Evolutionary conservation across 2,113 vertebrate species (phyloP), one percentile per base, ranked within the genome.

Genomic region (Xenopus borealis): DNA sequence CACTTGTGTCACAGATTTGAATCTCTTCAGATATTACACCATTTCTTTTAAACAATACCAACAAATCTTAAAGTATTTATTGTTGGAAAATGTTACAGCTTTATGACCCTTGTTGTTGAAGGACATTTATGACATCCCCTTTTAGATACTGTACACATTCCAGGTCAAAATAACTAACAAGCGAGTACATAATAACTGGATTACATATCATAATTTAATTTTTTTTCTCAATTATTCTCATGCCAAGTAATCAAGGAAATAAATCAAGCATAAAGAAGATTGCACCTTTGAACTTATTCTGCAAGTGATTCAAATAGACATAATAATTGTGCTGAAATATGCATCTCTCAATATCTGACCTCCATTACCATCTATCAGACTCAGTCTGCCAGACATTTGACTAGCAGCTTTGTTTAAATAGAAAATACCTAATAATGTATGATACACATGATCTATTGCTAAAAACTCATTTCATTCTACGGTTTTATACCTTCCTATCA

Each of bases 141-240:
- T n/a, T 40, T 47, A 52, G 47, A 14, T 40, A 14, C 17, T 55
- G 50, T 66, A 57, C 27, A 66, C 19, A 63, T 73, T 65, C 16
- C 61, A 64, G 71, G 27, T 72, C 19, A 66, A 66, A 50, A 45
- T 52, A 50, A n/a, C 44, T 45, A 20, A 14, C 1, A 61, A 61
- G 50, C 19, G 47, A 55, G 14, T 46, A 58, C 45, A 45, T 27
- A 46, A 7, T 66, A 66, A 74, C 18, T 66, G 52, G 47, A 59
- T 44, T 47, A 66, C 66, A 20, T 66, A 66, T 66, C 53, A 74
- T 55, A 59, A 55, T 66, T 66, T 74, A 16, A 66, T 74, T 66
- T 65, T 53, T 65, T 64, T 66, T 74, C n/a, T 74, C 64, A 66
- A 66, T 66, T 74, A 74, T 66, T 74, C 62, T 73, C 71, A 73